Evolutionary conservation across 23 tunicate species (phyloP).

Genomic region (Styela plicata): DNA sequence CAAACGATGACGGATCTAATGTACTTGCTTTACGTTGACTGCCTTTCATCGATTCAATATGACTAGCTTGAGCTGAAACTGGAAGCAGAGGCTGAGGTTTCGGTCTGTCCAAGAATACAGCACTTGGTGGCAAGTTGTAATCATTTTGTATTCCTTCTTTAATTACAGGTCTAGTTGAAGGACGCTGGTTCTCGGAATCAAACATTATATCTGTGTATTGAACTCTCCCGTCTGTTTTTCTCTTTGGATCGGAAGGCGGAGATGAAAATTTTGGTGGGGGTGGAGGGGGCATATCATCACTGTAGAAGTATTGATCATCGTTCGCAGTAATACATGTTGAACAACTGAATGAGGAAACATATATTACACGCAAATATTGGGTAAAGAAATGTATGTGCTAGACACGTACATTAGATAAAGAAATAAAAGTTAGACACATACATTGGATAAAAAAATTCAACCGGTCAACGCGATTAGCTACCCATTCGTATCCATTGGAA

Average conservation of each 20-base stretch:
- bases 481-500: too few relatives aligned
- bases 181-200: background rate
- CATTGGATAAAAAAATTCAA: too few relatives aligned
- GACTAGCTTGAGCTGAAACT: background rate
- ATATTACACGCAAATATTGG: too few relatives aligned
- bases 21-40: conserved; percentile 4
- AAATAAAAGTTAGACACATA: too few relatives aligned
- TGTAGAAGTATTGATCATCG: background rate
- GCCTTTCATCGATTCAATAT: background rate
- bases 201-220: background rate
- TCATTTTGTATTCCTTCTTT: background rate
- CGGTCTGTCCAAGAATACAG: background rate
- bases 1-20: conserved; percentile 19
- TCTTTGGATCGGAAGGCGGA: background rate
- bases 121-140: background rate
- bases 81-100: background rate
- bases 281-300: background rate
- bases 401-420: too few relatives aligned
- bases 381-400: too few relatives aligned
- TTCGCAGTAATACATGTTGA: background rate
- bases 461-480: too few relatives aligned
- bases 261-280: background rate
- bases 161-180: background rate
- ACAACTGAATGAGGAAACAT: too few relatives aligned
- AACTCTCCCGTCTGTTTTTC: background rate